Base-by-base conservation (phyloP, 2,797 vertebrate genomes). In the Microctenopoma lineatum region DNA sequence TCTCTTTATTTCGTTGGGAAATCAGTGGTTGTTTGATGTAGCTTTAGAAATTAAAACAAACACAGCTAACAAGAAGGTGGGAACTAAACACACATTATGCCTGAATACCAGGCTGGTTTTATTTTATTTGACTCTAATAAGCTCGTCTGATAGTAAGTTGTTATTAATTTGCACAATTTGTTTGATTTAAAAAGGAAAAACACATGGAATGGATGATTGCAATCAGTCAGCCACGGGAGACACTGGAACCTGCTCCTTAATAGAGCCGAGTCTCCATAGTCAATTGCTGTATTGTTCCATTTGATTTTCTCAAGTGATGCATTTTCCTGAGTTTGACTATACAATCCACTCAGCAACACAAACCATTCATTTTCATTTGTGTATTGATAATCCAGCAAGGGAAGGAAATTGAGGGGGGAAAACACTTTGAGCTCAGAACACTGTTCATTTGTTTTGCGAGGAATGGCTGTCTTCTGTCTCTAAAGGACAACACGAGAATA, bases 281-380 rank as follows among this genome's bases (percentile, higher is more conserved):
- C 71, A 73, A 54, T 72, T 73, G 44, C 59, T 76, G 46, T 74
- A 70, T 79, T 83, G 71, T 82, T 75, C 68, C 44, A 26, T 85
- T 77, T 79, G 60, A 85, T 83, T 84, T 87, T 76, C 65, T 82
- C 47, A 75, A 76, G 38, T 77, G 69, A 78, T 69, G 67, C 50
- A 73, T 87, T 86, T 85, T 68, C 48, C 65, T 53, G 52, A 77
- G 77, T 81, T 71, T 72, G 55, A 14, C 67, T 55, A 36, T 53
- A 46, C 70, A 79, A 78, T 84, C 67, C 67, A 63, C 64, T 81
- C 66, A 60, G 48, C 57, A 21, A 69, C 59, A 27, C 59, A 45
- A 86, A 59, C 72, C 59, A 74, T 84, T 78, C 63, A 83, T 86
- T 87, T 83, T 82, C 68, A 84, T 87, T 85, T 69, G 59, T 73